Conservation (phyloP, 2,113 vertebrate species). For the Uropsilus gracilis region DNA sequence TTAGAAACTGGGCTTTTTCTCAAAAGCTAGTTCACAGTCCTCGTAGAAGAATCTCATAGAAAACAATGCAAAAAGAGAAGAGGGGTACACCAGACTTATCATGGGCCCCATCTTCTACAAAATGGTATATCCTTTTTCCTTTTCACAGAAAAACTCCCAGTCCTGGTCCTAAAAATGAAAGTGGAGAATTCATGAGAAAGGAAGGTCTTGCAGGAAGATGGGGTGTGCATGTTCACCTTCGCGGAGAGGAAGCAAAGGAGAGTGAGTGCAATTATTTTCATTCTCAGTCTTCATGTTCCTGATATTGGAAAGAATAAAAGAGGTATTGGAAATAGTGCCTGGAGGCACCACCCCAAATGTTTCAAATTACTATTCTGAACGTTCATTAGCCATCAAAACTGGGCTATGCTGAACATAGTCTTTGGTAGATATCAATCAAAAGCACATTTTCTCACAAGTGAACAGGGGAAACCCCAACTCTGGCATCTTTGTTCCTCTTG, state of each 20-base stretch:
- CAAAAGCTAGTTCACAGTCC: neutral
- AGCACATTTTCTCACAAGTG: constrained; percentile 61
- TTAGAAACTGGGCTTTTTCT: neutral
- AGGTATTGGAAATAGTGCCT: constrained; percentile 47
- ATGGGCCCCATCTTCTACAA: neutral
- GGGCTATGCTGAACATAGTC: constrained; percentile 22
- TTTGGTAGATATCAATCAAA: constrained; percentile 66
- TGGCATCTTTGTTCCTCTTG: constrained; percentile 53
- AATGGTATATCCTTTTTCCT: neutral
- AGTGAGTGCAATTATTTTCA: neutral
- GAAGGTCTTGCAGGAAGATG: neutral
- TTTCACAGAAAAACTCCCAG: neutral
- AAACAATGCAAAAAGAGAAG: neutral
- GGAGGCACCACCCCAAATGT: constrained; percentile 59
- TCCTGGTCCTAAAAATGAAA: neutral
- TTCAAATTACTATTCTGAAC: constrained; percentile 56
- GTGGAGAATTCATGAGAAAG: neutral
- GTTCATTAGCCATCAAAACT: constrained; percentile 69
- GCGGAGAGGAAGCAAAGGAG: neutral
- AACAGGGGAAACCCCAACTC: neutral
- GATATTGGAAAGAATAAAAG: constrained; percentile 59
- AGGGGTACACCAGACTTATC: rapidly evolving
- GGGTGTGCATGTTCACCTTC: neutral
- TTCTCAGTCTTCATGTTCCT: constrained; percentile 19
- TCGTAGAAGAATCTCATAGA: neutral